phyloP scores from a whole-genome alignment of 1,140 invertebrate species.

The Neodiprion fabricii region DNA sequence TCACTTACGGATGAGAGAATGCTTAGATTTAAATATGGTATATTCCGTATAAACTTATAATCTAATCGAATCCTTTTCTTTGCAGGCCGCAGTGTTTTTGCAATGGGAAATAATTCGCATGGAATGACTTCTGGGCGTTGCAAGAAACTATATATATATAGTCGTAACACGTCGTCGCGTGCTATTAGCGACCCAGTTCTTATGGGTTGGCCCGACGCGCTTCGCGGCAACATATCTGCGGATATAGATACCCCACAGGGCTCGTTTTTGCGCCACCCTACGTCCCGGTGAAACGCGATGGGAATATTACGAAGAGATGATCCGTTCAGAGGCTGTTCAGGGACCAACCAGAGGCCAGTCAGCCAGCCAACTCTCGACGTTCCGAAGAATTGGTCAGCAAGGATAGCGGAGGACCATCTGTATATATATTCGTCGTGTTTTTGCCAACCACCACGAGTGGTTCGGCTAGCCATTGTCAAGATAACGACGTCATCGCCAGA shows the following conservation, averaged over 20 bases:
- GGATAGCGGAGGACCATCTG: not conserved
- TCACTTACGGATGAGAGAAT: too few species aligned
- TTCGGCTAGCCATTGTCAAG: not conserved
- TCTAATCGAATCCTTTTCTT: too few species aligned
- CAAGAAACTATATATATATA: not conserved
- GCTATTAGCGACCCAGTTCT: constrained; percentile 4
- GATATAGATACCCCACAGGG: not conserved
- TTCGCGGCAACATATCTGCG: not conserved
- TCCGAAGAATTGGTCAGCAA: constrained; percentile 6
- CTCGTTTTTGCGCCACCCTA: not conserved
- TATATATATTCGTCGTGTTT: not conserved
- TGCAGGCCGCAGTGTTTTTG: too few species aligned
- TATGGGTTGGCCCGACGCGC: not conserved
- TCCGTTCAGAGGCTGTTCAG: not conserved
- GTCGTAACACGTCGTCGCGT: not conserved
- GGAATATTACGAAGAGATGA: not conserved
- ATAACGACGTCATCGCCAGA: constrained; percentile 4
- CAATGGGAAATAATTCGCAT: too few species aligned
- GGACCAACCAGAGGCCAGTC: not conserved
- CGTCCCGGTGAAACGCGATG: not conserved
- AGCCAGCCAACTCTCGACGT: not conserved
- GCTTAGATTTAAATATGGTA: too few species aligned
- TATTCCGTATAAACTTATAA: too few species aligned
- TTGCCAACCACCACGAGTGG: not conserved
- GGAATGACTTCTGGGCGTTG: not conserved